Conservation (phyloP, 2,888 invertebrate genomes). For the Mythimna impura region DNA sequence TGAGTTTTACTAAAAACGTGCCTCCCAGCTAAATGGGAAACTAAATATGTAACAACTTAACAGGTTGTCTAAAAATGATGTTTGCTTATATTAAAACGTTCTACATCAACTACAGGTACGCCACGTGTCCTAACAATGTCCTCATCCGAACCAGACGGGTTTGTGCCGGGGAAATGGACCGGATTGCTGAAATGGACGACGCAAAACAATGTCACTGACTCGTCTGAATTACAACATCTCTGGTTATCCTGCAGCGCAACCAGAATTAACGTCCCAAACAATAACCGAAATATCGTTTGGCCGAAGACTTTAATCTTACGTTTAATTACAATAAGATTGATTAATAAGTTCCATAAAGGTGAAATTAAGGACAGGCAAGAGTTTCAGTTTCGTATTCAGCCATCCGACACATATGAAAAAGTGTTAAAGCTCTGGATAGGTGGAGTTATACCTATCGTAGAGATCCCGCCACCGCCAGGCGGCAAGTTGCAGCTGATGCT, state of each 20-base stretch:
- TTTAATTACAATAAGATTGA: constrained; percentile 1
- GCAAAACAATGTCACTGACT: background rate
- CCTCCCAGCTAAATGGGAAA: background rate
- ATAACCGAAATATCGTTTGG: background rate
- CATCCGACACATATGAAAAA: background rate
- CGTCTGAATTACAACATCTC: constrained; percentile 8
- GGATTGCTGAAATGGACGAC: constrained; percentile 8
- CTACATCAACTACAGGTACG: background rate
- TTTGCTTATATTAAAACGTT: background rate
- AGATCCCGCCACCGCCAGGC: background rate
- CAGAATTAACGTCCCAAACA: background rate
- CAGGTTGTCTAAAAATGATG: background rate
- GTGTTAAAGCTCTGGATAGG: background rate
- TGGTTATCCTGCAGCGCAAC: constrained; percentile 17
- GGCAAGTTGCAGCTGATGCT: background rate
- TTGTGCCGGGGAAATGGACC: background rate
- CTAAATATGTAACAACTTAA: background rate
- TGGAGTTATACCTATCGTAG: background rate
- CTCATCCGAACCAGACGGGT: background rate
- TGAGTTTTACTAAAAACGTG: background rate
- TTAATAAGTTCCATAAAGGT: background rate
- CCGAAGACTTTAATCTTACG: constrained; percentile 15
- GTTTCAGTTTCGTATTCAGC: background rate
- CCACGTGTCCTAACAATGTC: background rate
- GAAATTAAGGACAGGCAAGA: background rate